Evolutionary conservation across 2,797 vertebrate genomes (phyloP), one percentile per base, ranked within the genome.

Genomic region (Tympanoctomys barrerae): DNA sequence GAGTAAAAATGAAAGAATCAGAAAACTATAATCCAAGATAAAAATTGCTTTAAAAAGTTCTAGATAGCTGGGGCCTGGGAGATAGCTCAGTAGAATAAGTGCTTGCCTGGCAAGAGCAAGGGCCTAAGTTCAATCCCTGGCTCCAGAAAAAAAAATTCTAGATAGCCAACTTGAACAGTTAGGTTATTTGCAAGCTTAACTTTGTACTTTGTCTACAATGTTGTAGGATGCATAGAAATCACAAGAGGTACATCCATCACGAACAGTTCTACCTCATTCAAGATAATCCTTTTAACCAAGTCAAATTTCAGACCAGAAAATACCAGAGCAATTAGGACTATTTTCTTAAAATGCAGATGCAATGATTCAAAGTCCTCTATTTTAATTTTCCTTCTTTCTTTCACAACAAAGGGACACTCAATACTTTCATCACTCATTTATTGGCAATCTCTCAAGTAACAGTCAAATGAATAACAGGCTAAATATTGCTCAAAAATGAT

Each of bases 291-390:
- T 78, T 90, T 94, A 88, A 46, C 26, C 39, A 83, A 59, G 91
- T 95, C n/a, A 93, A 73, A 85, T 96, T 94, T 94, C 79, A 93
- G 42, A 94, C 88, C 28, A 42, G 42, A 42, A 42, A 42, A 42
- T 77, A 78, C 70, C 61, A 79, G 6, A 93, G 8, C 8, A 90
- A 93, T 46, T 16, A 54, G 4, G 2, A 80, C 16, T n/a, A 54
- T 52, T 78, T 71, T 87, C 11, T 64, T 52, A 90, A 94, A 71
- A 95, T 73, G 80, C 28, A 92, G 7, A 57, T 33, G 77, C 75
- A 87, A 5, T 86, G 24, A 7, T 93, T 78, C 36, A 4, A 84
- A 91, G 28, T 68, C 70, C 5, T 87, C 10, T 91, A 19, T 77
- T 95, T 91, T 81, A 82, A 83, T 77, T 78, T 87, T 54, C 24